Evolutionary conservation across 53 echinoderm and acorn worm species (phyloP), one percentile per base, ranked within the genome.

Genomic region (Actinopyga echinites): DNA sequence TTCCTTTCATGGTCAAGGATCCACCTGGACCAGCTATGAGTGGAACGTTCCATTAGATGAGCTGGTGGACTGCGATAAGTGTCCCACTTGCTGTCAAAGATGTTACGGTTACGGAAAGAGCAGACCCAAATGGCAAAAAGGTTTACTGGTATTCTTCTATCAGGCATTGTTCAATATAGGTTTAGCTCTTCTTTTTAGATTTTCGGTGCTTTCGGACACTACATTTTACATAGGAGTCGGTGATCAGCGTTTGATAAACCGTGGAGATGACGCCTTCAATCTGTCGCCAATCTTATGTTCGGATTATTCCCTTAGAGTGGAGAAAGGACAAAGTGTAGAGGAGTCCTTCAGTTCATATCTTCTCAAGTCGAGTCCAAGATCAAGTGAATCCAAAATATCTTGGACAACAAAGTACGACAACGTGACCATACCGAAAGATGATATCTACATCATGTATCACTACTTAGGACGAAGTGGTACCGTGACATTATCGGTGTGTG

Each of bases 1-100:
- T 62, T 36, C 73, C 11, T 54, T 2, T 19, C 35, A 38, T 10
- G 84, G 56, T 17, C 29, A 83, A 30, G 44, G 28, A 6, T 73
- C 71, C 10, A 58, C 23, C 24, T 87, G 88, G 88, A 29, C 34
- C 30, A 83, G 83, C 20, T 75, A 83, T 31, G 56, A 87, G 37
- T 83, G 83, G 88, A 74, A 88, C 20, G 78, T 88, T 40, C 88
- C 79, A 19, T 36, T 88, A 19, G 75, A 88, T 83, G 88, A 88
- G 22, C 45, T 88, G 6, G 53, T 88, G 1, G 83, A 88, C 57
- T 88, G 88, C 61, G 22, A 56, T 35, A 88, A 88, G 64, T 83
- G 83, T 64, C 83, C 88, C 8, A 23, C 49, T 4, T 58, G 66
- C 4, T 88, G 83, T 40, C 88, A 77, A 26, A 36, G 30, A 5